Evolutionary conservation across 2,888 invertebrate species (phyloP).

Genomic region (Parelbella ahira): DNA sequence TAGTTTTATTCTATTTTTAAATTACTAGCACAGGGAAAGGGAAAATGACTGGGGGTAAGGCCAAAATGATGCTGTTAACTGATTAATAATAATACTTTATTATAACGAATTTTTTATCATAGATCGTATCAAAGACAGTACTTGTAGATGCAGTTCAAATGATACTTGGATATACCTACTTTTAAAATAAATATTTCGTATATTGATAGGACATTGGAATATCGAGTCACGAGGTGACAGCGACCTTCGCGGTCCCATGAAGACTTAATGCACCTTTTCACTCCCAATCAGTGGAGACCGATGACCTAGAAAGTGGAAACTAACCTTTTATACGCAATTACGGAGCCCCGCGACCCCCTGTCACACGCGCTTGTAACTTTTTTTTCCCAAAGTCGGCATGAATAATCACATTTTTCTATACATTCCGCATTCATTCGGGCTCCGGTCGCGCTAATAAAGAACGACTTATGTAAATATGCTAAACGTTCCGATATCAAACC

Average conservation of each 20-base stretch:
- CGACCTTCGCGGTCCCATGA: not conserved
- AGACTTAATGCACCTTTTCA: slow-evolving; percentile 20
- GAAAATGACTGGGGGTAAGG: too few species aligned
- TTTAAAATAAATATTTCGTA: too few species aligned
- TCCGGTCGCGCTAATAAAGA: slow-evolving; percentile 33
- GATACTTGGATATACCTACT: too few species aligned
- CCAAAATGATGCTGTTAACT: too few species aligned
- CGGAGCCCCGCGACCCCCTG: slow-evolving; percentile 41
- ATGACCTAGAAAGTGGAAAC: slow-evolving; percentile 42
- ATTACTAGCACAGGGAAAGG: too few species aligned
- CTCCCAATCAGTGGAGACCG: slow-evolving; percentile 33
- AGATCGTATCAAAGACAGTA: too few species aligned
- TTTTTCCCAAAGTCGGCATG: slow-evolving; percentile 73
- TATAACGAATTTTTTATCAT: too few species aligned
- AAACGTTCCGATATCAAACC: slow-evolving; percentile 47
- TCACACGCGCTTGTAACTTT: slow-evolving; percentile 64
- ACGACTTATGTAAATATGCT: slow-evolving; percentile 35
- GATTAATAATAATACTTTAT: too few species aligned
- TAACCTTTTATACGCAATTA: slow-evolving; percentile 32
- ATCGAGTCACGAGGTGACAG: too few species aligned
- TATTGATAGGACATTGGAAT: too few species aligned
- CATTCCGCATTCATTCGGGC: slow-evolving; percentile 70
- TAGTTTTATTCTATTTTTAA: too few species aligned
- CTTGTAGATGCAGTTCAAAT: too few species aligned
- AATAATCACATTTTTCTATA: slow-evolving; percentile 79